Evolutionary conservation across 1,140 invertebrate genomes (phyloP).

Genomic region (Apis cerana): DNA sequence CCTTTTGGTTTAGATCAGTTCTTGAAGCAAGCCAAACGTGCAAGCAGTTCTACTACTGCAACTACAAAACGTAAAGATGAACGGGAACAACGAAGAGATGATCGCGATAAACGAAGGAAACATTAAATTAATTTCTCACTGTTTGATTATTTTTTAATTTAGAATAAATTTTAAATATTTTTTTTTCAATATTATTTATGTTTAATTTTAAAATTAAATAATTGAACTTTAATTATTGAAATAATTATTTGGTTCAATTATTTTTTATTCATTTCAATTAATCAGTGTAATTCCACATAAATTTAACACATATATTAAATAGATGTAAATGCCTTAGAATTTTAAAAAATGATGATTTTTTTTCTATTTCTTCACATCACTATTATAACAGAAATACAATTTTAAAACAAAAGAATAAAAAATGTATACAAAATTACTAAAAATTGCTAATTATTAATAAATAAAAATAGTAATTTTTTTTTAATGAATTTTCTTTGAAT

Average conservation of each 20-base stretch:
- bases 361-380: background rate
- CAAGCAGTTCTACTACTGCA: conserved; percentile 82
- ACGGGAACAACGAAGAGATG: conserved; percentile 73
- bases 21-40: conserved; percentile 97
- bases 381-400: background rate
- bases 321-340: background rate
- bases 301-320: background rate
- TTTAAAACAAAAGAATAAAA: background rate
- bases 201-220: background rate
- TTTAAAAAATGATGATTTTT: background rate
- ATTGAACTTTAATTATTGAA: background rate
- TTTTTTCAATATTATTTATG: background rate
- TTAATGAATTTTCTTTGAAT: background rate
- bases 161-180: background rate
- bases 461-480: background rate
- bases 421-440: background rate
- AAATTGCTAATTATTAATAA: conserved; percentile 14
- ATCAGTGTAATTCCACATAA: background rate
- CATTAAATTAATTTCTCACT: conserved; percentile 64
- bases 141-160: conserved; percentile 3
- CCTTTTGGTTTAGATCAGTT: conserved; percentile 99
- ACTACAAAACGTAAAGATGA: conserved; percentile 78
- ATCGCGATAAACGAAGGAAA: conserved; percentile 77
- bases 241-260: background rate
- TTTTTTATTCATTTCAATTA: background rate